Percentiles rank a stretch among this genome's conserved stretches.
phyloP scores from a whole-genome alignment of 2,113 vertebrate species.

The Pterophyllum scalare region DNA sequence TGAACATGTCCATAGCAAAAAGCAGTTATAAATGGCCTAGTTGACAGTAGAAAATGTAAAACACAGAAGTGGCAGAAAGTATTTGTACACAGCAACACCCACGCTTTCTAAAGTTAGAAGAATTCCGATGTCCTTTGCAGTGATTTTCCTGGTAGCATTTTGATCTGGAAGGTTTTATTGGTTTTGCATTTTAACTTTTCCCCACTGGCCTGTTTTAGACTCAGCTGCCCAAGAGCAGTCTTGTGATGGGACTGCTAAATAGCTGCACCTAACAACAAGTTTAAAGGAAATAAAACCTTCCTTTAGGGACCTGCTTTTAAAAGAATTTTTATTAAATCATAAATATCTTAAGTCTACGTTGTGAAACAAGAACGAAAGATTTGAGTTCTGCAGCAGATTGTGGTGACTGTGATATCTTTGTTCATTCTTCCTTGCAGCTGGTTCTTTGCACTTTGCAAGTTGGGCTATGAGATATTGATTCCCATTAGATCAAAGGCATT shows the following conservation, averaged over 20 bases:
- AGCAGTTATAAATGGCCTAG: not conserved
- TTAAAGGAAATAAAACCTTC: not conserved
- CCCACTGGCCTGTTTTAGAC: not conserved
- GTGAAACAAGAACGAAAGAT: not conserved
- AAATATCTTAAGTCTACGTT: not conserved
- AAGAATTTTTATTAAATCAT: not conserved
- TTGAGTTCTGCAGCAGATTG: not conserved
- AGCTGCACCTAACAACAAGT: not conserved
- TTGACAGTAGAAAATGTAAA: not conserved
- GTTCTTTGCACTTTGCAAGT: constrained; percentile 1
- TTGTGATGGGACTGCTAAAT: not conserved
- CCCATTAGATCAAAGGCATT: constrained; percentile 13
- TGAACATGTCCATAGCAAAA: not conserved
- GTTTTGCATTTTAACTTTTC: not conserved
- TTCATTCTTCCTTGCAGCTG: not conserved
- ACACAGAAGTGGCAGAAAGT: not conserved
- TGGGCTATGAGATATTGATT: constrained; percentile 26
- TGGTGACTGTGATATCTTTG: not conserved
- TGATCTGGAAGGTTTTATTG: not conserved
- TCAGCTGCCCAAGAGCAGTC: not conserved
- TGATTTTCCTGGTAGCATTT: not conserved
- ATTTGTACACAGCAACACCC: not conserved
- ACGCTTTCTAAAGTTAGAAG: not conserved
- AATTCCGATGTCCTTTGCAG: not conserved
- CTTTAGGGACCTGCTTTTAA: not conserved